Evolutionary conservation across 2,797 vertebrate species (phyloP).

Genomic region (Sylvia borin): DNA sequence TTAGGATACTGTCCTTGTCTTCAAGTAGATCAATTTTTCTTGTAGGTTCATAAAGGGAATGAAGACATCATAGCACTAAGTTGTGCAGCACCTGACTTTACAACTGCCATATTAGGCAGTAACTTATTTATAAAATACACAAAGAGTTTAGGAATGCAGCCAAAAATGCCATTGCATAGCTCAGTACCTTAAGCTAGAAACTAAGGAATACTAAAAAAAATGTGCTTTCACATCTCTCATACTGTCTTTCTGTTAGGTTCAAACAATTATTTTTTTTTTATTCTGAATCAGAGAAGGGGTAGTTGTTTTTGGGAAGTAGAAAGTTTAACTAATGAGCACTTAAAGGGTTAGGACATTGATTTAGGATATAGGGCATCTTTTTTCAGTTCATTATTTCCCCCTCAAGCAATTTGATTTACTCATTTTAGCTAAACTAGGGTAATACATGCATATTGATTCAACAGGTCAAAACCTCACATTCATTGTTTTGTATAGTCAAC

Average conservation of each 20-base stretch:
- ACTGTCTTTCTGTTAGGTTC: not conserved
- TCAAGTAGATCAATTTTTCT: not conserved
- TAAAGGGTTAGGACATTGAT: not conserved
- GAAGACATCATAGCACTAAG: not conserved
- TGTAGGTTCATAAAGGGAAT: not conserved
- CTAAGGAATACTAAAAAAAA: not conserved
- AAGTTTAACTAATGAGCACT: not conserved
- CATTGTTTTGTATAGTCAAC: not conserved
- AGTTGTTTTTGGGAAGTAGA: not conserved
- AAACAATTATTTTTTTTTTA: rapidly evolving
- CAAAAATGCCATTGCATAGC: not conserved
- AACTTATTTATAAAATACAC: not conserved
- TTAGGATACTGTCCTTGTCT: not conserved
- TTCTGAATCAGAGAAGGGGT: not conserved
- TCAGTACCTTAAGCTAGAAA: not conserved
- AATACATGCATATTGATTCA: not conserved
- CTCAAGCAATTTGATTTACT: not conserved
- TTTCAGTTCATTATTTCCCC: not conserved
- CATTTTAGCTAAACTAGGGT: not conserved
- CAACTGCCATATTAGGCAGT: not conserved
- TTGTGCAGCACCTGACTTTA: not conserved
- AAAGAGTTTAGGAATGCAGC: not conserved
- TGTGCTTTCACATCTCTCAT: not conserved
- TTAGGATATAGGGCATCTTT: not conserved
- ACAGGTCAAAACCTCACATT: not conserved